A percentile compares a stretch with the other conserved stretches of the same genome.
phyloP scores from a whole-genome alignment of 1,140 invertebrate species.

The Helicoverpa zea region DNA sequence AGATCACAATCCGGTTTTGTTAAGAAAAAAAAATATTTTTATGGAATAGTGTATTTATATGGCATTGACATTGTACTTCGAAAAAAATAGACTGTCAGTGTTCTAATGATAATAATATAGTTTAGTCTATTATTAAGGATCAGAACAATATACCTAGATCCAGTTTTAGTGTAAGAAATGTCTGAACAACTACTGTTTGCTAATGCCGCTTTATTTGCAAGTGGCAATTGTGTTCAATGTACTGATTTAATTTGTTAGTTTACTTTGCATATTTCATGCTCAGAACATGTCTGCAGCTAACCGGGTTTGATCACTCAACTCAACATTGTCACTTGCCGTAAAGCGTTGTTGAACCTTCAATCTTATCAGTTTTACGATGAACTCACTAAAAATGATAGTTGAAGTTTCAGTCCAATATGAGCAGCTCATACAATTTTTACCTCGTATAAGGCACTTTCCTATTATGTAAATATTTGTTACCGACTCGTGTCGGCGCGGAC shows the following conservation, averaged over 20 bases:
- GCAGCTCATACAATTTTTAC: conserved; percentile 60
- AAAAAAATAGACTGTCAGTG: neutral
- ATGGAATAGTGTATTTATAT: neutral
- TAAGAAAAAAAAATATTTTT: neutral
- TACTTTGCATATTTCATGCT: conserved; percentile 12
- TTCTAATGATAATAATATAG: conserved; percentile 21
- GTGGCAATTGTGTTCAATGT: conserved; percentile 20
- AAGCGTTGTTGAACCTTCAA: conserved; percentile 9
- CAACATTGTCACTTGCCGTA: conserved; percentile 16
- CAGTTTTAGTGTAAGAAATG: conserved; percentile 4
- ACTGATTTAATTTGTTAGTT: neutral
- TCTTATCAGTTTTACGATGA: conserved; percentile 2
- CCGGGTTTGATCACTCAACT: neutral
- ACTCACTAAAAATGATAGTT: conserved; percentile 27
- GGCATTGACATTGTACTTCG: neutral
- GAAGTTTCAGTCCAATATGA: conserved; percentile 20
- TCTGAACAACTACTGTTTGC: conserved; percentile 34
- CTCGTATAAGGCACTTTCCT: conserved; percentile 68
- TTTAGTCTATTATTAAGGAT: conserved; percentile 28
- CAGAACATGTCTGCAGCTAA: conserved; percentile 13
- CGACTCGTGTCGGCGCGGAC: conserved; percentile 35
- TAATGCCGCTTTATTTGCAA: conserved; percentile 8
- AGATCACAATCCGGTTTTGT: neutral
- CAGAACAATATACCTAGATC: neutral
- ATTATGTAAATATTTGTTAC: conserved; percentile 63